These are phyloP conservation scores for Araneus ventricosus DNA, from an alignment of 1,140 invertebrate genomes.

Conservation along the genomic window DNA sequence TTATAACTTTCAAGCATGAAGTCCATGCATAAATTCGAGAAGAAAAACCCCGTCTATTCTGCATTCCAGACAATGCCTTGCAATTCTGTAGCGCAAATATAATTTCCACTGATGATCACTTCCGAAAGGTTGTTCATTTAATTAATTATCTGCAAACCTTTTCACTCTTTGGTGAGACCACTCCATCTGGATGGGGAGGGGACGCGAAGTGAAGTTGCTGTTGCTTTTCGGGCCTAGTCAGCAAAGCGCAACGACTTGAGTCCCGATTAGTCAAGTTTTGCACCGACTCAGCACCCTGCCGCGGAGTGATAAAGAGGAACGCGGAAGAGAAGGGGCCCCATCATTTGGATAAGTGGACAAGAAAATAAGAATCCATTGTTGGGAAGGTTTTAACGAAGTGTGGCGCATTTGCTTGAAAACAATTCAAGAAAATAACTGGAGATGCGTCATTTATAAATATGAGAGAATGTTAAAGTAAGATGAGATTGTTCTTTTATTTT, in stretches of 20 bases:
- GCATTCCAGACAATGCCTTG: neutral
- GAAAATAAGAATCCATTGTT: slow-evolving; percentile 8
- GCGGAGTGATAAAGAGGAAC: slow-evolving; percentile 20
- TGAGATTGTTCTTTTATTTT: no score
- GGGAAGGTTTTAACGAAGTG: neutral
- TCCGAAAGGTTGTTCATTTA: slow-evolving; percentile 41
- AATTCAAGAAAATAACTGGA: neutral
- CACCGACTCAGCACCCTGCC: slow-evolving; percentile 33
- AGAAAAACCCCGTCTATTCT: neutral
- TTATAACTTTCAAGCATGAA: no score
- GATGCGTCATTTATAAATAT: no score
- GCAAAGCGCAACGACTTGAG: slow-evolving; percentile 45
- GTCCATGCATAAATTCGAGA: neutral
- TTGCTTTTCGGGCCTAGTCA: slow-evolving; percentile 26
- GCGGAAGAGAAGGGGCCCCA: neutral
- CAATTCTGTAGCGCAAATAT: neutral
- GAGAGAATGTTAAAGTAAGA: no score
- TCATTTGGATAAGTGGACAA: slow-evolving; percentile 40
- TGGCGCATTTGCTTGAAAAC: neutral
- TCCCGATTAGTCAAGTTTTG: slow-evolving; percentile 53
- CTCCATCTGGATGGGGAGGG: neutral
- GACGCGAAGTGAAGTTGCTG: neutral
- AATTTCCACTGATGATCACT: slow-evolving; percentile 20
- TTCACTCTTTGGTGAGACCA: neutral
- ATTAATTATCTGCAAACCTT: slow-evolving; percentile 50